phyloP scores from a whole-genome alignment of 2,113 vertebrate species.

The Percina caprodes region DNA sequence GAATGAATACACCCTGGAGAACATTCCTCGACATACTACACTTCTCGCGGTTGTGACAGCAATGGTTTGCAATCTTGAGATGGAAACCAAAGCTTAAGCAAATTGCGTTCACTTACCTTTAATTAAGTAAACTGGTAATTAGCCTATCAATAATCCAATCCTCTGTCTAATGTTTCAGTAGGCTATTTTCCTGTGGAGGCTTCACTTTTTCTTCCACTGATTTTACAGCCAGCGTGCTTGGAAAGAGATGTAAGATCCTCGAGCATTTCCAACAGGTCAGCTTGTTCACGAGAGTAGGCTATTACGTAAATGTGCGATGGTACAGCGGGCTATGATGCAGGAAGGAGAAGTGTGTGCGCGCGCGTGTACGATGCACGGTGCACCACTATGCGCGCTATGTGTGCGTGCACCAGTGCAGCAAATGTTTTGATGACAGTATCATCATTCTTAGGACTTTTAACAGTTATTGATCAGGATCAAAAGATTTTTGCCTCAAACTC shows the following conservation, averaged over 20 bases:
- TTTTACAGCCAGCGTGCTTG: conserved; percentile 46
- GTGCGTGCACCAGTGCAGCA: conserved; percentile 58
- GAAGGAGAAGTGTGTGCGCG: conserved; percentile 45
- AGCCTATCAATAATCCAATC: conserved; percentile 44
- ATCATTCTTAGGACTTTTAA: background rate
- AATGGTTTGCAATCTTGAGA: background rate
- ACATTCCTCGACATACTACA: conserved; percentile 12
- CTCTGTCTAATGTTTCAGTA: conserved; percentile 16
- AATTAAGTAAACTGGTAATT: conserved; percentile 53
- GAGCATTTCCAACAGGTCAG: conserved; percentile 77
- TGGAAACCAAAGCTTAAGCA: conserved; percentile 22
- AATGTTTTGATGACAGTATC: conserved; percentile 29
- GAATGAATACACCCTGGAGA: background rate
- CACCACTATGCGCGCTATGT: background rate
- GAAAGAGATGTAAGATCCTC: conserved; percentile 59
- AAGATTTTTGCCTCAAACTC: conserved; percentile 19
- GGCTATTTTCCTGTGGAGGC: background rate
- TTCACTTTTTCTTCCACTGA: conserved; percentile 57
- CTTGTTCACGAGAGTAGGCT: conserved; percentile 58
- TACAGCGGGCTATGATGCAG: conserved; percentile 66
- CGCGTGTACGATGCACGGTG: background rate
- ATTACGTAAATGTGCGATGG: conserved; percentile 72
- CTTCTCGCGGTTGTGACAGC: conserved; percentile 14
- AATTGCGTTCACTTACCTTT: conserved; percentile 70
- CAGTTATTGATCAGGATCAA: background rate